A percentile compares a stretch with the other conserved stretches of the same genome.
phyloP scores from a whole-genome alignment of 2,113 vertebrate genomes.

The Echinops telfairi region DNA sequence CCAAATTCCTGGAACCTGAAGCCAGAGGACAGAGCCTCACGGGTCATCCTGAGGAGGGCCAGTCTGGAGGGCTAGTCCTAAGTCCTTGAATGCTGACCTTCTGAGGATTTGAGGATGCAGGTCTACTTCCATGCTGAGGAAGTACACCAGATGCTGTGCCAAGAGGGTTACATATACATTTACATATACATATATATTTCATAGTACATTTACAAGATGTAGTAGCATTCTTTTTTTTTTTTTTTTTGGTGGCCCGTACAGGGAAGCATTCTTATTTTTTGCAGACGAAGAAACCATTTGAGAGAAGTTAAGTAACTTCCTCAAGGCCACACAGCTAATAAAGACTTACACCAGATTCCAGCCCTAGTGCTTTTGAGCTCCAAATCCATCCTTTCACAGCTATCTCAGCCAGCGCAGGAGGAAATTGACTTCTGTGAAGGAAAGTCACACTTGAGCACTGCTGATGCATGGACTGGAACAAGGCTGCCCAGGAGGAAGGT shows the following conservation, averaged over 20 bases:
- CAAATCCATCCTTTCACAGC: not conserved
- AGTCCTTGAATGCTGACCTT: not conserved
- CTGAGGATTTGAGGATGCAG: not conserved
- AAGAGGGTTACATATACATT: not conserved
- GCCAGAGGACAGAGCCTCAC: not conserved
- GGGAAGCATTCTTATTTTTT: not conserved
- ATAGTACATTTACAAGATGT: not conserved
- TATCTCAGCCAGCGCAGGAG: not conserved
- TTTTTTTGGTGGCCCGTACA: too few species aligned
- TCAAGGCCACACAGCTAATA: not conserved
- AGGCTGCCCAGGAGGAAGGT: not conserved
- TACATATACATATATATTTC: fast-evolving
- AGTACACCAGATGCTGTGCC: not conserved
- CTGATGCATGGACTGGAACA: too few species aligned
- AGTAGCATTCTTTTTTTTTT: not conserved
- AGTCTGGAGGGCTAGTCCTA: not conserved
- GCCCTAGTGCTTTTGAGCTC: not conserved
- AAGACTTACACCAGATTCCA: not conserved
- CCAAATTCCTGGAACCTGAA: not conserved
- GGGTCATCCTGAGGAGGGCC: not conserved
- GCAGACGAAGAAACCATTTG: not conserved
- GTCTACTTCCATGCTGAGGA: not conserved
- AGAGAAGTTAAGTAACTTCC: not conserved
- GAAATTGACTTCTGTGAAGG: not conserved
- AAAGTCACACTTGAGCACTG: not conserved